Percentiles rank a stretch among this genome's conserved stretches.
Evolutionary conservation across 2,888 invertebrate species (phyloP).

Genomic region (Toxonevra muliebris): DNA sequence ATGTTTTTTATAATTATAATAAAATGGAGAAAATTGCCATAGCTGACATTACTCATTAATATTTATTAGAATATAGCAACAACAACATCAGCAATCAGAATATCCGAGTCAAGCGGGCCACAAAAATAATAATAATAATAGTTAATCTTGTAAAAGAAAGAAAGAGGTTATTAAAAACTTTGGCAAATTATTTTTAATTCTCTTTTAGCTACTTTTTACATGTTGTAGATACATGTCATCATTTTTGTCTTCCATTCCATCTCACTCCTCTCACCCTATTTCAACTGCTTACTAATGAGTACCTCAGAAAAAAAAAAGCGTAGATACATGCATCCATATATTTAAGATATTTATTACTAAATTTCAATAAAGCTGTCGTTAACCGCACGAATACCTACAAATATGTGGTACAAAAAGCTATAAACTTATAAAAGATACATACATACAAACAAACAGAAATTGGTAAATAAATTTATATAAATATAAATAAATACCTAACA

Average conservation of each 20-base stretch:
- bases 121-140: too few relatives aligned
- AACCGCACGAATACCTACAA: slow-evolving; percentile 1
- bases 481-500: neutral
- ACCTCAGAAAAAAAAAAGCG: too few relatives aligned
- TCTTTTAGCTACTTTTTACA: neutral
- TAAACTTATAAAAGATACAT: neutral
- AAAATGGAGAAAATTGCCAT: too few relatives aligned
- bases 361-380: slow-evolving; percentile 7
- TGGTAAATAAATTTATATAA: neutral
- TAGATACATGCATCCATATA: too few relatives aligned
- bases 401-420: neutral
- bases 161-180: slow-evolving; percentile 5
- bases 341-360: neutral
- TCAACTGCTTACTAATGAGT: neutral
- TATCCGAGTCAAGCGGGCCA: too few relatives aligned
- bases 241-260: neutral
- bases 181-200: slow-evolving; percentile 6
- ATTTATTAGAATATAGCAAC: too few relatives aligned
- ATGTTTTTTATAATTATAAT: too few relatives aligned
- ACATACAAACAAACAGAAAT: neutral
- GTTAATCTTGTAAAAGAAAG: too few relatives aligned
- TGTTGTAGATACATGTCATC: neutral
- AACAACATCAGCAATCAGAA: too few relatives aligned
- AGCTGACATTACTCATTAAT: too few relatives aligned
- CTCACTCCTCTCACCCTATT: neutral